Evolutionary conservation across 2,888 invertebrate species (phyloP), one percentile per base, ranked within the genome.

Genomic region (Drosophila lacicola): DNA sequence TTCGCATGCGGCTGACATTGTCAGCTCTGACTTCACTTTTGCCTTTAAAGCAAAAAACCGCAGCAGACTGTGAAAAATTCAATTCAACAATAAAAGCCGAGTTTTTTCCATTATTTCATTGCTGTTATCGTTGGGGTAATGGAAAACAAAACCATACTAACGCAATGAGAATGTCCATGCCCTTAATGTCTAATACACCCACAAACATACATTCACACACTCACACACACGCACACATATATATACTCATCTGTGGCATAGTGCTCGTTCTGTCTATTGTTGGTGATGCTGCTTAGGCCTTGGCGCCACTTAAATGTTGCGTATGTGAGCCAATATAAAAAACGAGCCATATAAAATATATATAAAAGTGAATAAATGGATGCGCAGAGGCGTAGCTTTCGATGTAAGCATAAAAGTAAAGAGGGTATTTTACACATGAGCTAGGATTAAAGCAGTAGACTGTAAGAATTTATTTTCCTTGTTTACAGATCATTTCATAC

Each of bases 251-350:
- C 74, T 67, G 70, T 25, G 25, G 6, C 25, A 75, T 84, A 75
- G 71, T 72, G 70, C 71, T 80, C 70, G 64, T 66, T 55, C 56
- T 51, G 55, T 57, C 46, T 58, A 58, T 78, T 78, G 47, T 68
- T 70, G 64, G 51, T 67, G 60, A 47, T 50, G 71, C 62, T 66
- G 67, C 19, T 46, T 70, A 70, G 74, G 72, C 67, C 53, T 51
- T 85, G 83, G 83, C 83, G 83, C 88, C 88, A 85, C 80, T 77
- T 72, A 79, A 82, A 82, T 82, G 85, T 84, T 78, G 82, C 82
- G 75, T 84, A 87, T 86, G 68, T 64, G 76, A 53, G 36, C 53
- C 69, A 58, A 78, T 74, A 73, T 57, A 66, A 65, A 71, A 72
- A 66, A 65, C 64, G 56, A 72, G 45, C 78, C 80, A 78, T 74